Evolutionary conservation across 2,113 vertebrate genomes (phyloP), one percentile per base, ranked within the genome.

Genomic region (Narcine bancroftii): DNA sequence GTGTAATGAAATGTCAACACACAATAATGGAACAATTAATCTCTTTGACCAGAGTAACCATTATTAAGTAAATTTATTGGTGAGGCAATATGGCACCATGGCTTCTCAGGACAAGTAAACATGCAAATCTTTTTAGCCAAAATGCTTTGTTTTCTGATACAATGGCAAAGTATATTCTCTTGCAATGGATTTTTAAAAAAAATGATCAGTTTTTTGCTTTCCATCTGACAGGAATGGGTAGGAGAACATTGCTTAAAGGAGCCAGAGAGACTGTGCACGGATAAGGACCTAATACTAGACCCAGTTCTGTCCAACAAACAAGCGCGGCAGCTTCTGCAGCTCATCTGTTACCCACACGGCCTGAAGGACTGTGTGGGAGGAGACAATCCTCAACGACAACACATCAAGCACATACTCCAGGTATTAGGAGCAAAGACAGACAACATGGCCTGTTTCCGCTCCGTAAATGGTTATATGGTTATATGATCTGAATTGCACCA

Each of bases 241-340:
- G 96, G 96, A 93, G 96, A 96, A 39, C 96, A 96, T 75, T 96
- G 96, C 85, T 93, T 97, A 75, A 96, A 96, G 36, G 96, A 97
- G 91, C 96, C 96, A 0, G 95, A 96, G 92, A 95, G 96, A 65
- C 92, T 96, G 5, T 96, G 96, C 91, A 96, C 95, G 1, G 96
- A 96, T 93, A 96, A 96, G 93, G 96, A 96, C 76, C 96, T 96
- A 42, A 96, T 97, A 71, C 60, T 96, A 93, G 96, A 97, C 92
- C 96, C 96, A 0, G 96, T 97, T 92, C 96, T 97, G 26, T 96
- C 96, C 15, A 95, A 96, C 73, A 95, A 95, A 21, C 96, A 96
- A 95, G 96, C 96, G 0, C 96, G 95, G 94, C 96, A 95, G 53
- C 93, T 96, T 0, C 71, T 97, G 76, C 96, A 96, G 53, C 95